Conservation (phyloP, 2,797 vertebrate species). For the Leptoclinus maculatus region DNA sequence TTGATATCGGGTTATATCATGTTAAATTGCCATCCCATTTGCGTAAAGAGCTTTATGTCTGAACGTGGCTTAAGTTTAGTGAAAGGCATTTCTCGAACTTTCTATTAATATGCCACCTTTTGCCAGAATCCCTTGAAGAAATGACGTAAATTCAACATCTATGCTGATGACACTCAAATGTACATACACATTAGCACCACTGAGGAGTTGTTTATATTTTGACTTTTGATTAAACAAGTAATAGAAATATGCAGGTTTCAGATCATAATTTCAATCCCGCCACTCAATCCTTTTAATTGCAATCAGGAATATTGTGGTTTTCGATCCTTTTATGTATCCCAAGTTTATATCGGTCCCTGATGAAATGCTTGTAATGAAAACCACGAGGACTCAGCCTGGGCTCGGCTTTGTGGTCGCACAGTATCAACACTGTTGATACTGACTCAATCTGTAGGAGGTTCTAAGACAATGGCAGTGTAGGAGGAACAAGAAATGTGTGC, state of each 20-base stretch:
- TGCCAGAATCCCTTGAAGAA: background rate
- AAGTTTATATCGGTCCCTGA: constrained; percentile 32
- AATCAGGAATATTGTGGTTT: background rate
- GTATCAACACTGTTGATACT: constrained; percentile 26
- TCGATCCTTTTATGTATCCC: constrained; percentile 1
- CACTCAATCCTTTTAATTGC: background rate
- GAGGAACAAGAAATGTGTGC: background rate
- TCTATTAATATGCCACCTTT: background rate
- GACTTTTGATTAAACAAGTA: background rate
- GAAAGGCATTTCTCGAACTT: background rate
- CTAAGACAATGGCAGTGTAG: background rate
- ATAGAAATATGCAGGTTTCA: background rate
- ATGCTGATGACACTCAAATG: constrained; percentile 28
- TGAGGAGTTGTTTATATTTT: background rate
- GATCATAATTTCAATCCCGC: background rate
- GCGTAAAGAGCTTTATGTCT: background rate
- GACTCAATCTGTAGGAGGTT: constrained; percentile 30
- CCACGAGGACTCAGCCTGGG: background rate
- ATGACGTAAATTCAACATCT: background rate
- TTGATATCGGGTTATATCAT: too few species aligned
- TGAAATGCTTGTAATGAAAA: constrained; percentile 43
- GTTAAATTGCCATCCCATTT: too few species aligned
- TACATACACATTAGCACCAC: background rate
- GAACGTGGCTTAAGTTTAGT: background rate
- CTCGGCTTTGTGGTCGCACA: constrained; percentile 20